A percentile compares a stretch with the other conserved stretches of the same genome.
Evolutionary conservation across 2,797 vertebrate species (phyloP).

Genomic region (Spinibarbus caldwelli): DNA sequence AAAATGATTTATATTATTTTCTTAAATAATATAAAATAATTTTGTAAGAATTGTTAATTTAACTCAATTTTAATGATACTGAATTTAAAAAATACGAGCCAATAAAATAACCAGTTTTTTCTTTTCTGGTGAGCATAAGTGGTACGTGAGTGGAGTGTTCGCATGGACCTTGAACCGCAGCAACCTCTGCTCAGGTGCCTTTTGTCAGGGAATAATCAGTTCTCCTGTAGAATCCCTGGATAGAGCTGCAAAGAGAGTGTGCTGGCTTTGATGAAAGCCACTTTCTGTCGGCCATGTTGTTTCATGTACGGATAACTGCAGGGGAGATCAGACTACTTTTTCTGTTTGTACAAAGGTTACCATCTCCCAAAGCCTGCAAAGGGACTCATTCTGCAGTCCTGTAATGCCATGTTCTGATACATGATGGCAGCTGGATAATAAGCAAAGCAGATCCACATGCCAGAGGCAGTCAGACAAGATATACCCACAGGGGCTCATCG

Average conservation of each 20-base stretch:
- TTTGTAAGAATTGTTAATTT: too few species aligned
- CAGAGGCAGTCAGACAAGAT: slow-evolving; percentile 31
- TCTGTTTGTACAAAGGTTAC: slow-evolving; percentile 52
- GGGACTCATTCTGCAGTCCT: slow-evolving; percentile 27
- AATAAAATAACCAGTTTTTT: background rate
- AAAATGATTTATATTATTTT: too few species aligned
- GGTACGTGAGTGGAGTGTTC: background rate
- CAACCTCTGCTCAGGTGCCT: slow-evolving; percentile 14
- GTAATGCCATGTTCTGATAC: slow-evolving; percentile 38
- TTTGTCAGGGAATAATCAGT: slow-evolving; percentile 32
- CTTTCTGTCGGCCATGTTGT: slow-evolving; percentile 38
- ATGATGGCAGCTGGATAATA: slow-evolving; percentile 34
- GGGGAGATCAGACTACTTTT: slow-evolving; percentile 34
- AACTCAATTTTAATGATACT: too few species aligned
- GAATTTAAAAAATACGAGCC: too few species aligned
- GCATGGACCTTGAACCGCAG: background rate
- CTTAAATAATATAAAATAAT: too few species aligned
- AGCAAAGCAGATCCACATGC: slow-evolving; percentile 30
- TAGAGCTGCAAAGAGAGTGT: slow-evolving; percentile 19
- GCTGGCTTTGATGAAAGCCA: slow-evolving; percentile 41
- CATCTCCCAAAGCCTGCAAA: slow-evolving; percentile 25
- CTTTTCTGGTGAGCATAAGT: background rate
- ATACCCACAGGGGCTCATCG: slow-evolving; percentile 27
- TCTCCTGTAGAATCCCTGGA: slow-evolving; percentile 31
- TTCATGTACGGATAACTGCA: slow-evolving; percentile 46